These are phyloP conservation scores for Halictus quadricinctus DNA, from an alignment of 2,888 invertebrate species.

Conservation along the genomic window DNA sequence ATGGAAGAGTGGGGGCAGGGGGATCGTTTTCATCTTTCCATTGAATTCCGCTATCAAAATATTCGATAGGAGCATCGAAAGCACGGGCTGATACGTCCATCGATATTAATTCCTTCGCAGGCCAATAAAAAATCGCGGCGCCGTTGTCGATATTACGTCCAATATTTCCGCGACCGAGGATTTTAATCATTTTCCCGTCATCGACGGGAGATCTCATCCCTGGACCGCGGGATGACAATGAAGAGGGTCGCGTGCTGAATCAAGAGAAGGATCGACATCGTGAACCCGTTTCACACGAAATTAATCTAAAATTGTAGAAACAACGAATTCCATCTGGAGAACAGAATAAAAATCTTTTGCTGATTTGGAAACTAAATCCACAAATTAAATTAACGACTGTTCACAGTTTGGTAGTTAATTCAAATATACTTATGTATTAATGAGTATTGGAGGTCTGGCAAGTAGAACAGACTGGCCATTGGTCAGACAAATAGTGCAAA, in stretches of 20 bases:
- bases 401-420: too few species aligned
- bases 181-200: constrained; percentile 6
- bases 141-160: background rate
- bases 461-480: too few species aligned
- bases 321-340: background rate
- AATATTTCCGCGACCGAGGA: background rate
- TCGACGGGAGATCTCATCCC: background rate
- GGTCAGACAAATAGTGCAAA: too few species aligned
- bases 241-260: background rate
- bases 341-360: too few species aligned
- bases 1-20: background rate
- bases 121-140: background rate
- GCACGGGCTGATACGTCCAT: background rate
- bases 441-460: too few species aligned
- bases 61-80: background rate
- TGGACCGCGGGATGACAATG: background rate
- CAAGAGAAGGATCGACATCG: background rate
- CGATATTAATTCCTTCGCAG: background rate
- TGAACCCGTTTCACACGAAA: background rate
- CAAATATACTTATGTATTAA: too few species aligned
- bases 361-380: too few species aligned
- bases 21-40: background rate
- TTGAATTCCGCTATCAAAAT: background rate
- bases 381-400: too few species aligned
- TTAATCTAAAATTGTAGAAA: background rate